Evolutionary conservation across 2,797 vertebrate species (phyloP).

Genomic region (Lacerta viridis): DNA sequence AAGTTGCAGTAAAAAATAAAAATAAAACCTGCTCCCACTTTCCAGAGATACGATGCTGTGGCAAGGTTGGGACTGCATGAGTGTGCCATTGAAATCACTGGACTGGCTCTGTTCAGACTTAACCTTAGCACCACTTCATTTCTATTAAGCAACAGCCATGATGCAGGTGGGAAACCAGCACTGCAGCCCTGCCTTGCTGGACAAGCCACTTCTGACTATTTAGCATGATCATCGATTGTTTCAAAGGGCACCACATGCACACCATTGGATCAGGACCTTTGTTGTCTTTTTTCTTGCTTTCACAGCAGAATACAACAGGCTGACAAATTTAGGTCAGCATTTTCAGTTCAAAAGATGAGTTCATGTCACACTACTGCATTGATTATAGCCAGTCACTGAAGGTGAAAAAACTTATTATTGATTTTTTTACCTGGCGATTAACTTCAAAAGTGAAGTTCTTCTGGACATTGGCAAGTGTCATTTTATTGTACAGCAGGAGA

Average conservation of each 20-base stretch:
- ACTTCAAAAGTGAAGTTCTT: constrained; percentile 89
- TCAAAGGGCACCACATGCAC: background rate
- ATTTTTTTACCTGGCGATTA: constrained; percentile 80
- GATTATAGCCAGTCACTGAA: background rate
- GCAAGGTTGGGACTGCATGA: background rate
- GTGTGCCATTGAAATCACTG: too few relatives aligned
- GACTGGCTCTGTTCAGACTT: too few relatives aligned
- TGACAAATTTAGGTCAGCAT: background rate
- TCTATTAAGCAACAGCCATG: too few relatives aligned
- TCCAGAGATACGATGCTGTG: background rate
- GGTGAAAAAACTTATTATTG: constrained; percentile 23
- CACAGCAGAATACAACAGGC: background rate
- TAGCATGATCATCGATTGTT: background rate
- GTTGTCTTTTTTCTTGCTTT: background rate
- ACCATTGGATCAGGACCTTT: background rate
- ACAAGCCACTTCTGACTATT: background rate
- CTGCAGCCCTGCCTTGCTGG: too few relatives aligned
- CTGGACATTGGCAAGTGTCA: constrained; percentile 88
- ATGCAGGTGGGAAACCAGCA: too few relatives aligned
- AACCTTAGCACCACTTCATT: too few relatives aligned
- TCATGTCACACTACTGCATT: constrained; percentile 26
- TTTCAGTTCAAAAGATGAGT: background rate
- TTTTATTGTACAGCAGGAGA: constrained; percentile 93
- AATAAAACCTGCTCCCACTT: too few relatives aligned
- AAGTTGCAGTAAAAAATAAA: too few relatives aligned